Percentiles rank a stretch among this genome's conserved stretches.
These are phyloP conservation scores for Seriola dumerili DNA, from an alignment of 2,113 vertebrate species.

Conservation along the genomic window DNA sequence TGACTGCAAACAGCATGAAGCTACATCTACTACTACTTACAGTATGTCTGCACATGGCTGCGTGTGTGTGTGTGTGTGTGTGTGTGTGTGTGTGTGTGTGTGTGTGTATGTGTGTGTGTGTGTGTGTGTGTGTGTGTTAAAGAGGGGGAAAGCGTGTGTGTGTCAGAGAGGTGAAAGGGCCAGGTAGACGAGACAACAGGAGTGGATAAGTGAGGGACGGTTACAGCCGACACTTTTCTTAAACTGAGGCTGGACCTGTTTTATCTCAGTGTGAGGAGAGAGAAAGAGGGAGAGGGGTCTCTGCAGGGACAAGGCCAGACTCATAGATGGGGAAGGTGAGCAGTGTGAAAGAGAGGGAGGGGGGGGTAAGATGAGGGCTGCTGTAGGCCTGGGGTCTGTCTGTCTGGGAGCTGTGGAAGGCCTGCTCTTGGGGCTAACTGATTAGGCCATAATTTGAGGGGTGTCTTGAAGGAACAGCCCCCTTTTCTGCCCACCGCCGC, in stretches of 20 bases:
- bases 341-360: too few relatives aligned
- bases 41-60: neutral
- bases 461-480: slow-evolving; percentile 70
- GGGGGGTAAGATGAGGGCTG: slow-evolving; percentile 66
- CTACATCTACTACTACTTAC: neutral
- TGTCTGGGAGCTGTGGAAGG: slow-evolving; percentile 55
- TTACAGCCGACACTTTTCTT: slow-evolving; percentile 69
- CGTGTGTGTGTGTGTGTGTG: neutral
- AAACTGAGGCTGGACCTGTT: slow-evolving; percentile 80
- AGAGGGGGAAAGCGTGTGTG: neutral
- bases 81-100: slow-evolving; percentile 12
- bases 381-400: slow-evolving; percentile 59
- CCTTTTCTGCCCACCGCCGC: slow-evolving; percentile 49
- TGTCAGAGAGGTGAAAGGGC: slow-evolving; percentile 33
- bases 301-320: slow-evolving; percentile 83
- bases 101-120: slow-evolving; percentile 8
- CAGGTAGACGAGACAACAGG: slow-evolving; percentile 60
- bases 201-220: slow-evolving; percentile 61
- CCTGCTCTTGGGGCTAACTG: slow-evolving; percentile 78
- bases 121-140: slow-evolving; percentile 3
- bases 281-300: slow-evolving; percentile 68
- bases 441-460: slow-evolving; percentile 83
- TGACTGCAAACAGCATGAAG: slow-evolving; percentile 4
- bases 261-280: slow-evolving; percentile 74
- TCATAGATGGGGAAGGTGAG: too few relatives aligned